Conservation (phyloP, 2,797 vertebrate genomes). For the Bryconaethiops microstoma region DNA sequence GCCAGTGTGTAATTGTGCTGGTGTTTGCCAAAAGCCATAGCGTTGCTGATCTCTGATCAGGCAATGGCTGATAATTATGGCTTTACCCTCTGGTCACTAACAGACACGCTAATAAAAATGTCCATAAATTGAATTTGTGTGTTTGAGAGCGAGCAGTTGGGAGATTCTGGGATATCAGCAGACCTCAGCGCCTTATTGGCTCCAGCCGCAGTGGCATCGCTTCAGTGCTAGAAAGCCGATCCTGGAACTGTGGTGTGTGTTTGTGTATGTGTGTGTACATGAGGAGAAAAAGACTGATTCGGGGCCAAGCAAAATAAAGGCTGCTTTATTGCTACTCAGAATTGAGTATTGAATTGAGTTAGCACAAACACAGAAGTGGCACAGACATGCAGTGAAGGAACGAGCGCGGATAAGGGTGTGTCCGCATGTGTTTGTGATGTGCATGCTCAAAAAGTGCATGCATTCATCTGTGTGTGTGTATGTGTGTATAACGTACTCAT, state of each 20-base stretch:
- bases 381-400: slow-evolving; percentile 46
- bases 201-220: slow-evolving; percentile 92
- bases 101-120: slow-evolving; percentile 98
- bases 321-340: slow-evolving; percentile 92
- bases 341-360: slow-evolving; percentile 91
- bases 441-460: neutral
- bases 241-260: slow-evolving; percentile 81
- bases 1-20: slow-evolving; percentile 20
- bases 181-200: slow-evolving; percentile 92
- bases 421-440: neutral
- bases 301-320: slow-evolving; percentile 94
- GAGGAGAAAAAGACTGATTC: slow-evolving; percentile 58
- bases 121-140: slow-evolving; percentile 99
- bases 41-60: slow-evolving; percentile 29
- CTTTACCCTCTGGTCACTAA: slow-evolving; percentile 90
- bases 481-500: slow-evolving; percentile 49
- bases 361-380: slow-evolving; percentile 82
- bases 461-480: neutral
- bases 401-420: slow-evolving; percentile 40
- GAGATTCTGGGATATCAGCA: slow-evolving; percentile 98
- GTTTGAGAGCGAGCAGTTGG: slow-evolving; percentile 88
- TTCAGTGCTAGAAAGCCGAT: slow-evolving; percentile 93
- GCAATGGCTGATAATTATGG: slow-evolving; percentile 91
- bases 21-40: slow-evolving; percentile 19
- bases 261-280: slow-evolving; percentile 54